phyloP scores from a whole-genome alignment of 2,113 vertebrate species.

The Tor tambroides region DNA sequence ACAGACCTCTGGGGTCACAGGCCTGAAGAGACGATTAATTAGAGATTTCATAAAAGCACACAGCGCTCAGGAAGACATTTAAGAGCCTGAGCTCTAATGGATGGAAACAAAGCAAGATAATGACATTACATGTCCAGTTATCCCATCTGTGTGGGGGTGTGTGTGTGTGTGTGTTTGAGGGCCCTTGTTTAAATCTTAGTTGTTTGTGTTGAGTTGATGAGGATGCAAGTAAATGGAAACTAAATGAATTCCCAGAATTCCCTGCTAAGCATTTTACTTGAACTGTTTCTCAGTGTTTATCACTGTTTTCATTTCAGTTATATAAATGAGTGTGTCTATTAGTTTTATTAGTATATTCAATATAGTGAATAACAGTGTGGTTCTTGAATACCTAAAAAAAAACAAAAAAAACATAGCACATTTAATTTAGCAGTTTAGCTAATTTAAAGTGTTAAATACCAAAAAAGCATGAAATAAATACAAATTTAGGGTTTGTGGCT shows the following conservation, averaged over 20 bases:
- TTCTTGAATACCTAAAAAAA: too few relatives aligned
- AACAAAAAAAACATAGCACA: too few relatives aligned
- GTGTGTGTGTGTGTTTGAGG: conserved; percentile 49
- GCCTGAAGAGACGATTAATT: conserved; percentile 38
- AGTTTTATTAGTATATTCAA: too few relatives aligned
- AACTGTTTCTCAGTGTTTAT: background rate
- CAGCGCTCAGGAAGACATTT: background rate
- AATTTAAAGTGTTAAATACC: too few relatives aligned
- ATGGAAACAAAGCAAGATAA: conserved; percentile 16
- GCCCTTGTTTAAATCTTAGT: background rate
- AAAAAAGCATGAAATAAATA: too few relatives aligned
- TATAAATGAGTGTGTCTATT: too few relatives aligned
- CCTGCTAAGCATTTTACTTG: background rate
- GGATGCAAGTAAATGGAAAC: background rate
- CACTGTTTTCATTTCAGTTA: background rate
- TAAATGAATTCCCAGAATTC: background rate
- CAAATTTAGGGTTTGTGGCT: too few relatives aligned
- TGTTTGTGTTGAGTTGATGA: background rate
- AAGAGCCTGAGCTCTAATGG: conserved; percentile 7
- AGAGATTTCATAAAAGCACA: background rate
- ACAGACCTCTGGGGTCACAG: background rate
- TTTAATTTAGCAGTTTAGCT: too few relatives aligned
- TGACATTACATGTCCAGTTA: background rate
- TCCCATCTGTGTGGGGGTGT: background rate
- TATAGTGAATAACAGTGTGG: too few relatives aligned